phyloP scores from a whole-genome alignment of 2,113 vertebrate genomes.

The Monopterus albus region DNA sequence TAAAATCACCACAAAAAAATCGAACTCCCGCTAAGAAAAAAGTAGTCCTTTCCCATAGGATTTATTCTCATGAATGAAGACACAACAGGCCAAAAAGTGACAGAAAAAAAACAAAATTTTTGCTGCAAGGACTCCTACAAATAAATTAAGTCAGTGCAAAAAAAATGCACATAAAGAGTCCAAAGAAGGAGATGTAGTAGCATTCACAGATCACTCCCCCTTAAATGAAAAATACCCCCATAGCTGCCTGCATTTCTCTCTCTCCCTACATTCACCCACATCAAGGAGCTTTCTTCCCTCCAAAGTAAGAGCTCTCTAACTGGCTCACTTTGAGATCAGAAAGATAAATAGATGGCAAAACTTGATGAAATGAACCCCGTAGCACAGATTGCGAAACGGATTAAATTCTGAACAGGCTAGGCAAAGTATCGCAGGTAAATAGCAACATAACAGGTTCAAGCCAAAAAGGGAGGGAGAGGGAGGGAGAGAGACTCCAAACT shows the following conservation, averaged over 20 bases:
- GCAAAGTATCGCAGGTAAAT: conserved; percentile 62
- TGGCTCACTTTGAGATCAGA: not conserved
- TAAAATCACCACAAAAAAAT: conserved; percentile 38
- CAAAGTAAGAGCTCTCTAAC: conserved; percentile 8
- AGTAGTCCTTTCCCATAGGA: not conserved
- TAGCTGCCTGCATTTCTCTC: not conserved
- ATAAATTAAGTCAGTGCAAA: not conserved
- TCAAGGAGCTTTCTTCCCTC: not conserved
- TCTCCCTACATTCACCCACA: not conserved
- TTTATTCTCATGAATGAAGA: conserved; percentile 15
- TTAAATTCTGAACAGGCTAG: conserved; percentile 57
- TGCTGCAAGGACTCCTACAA: not conserved
- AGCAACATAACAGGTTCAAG: conserved; percentile 49
- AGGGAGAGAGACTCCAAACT: conserved; percentile 41
- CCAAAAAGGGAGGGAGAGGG: not conserved
- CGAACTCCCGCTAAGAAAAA: not conserved
- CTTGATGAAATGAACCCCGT: conserved; percentile 27
- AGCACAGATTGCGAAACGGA: conserved; percentile 42
- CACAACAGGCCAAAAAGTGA: not conserved
- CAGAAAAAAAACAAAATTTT: not conserved
- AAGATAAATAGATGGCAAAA: conserved; percentile 36
- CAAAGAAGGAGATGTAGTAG: not conserved
- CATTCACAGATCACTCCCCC: not conserved
- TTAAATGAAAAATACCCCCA: not conserved
- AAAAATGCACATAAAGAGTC: not conserved